Evolutionary conservation across 2,797 vertebrate genomes (phyloP).

Genomic region (Propithecus deckenii): DNA sequence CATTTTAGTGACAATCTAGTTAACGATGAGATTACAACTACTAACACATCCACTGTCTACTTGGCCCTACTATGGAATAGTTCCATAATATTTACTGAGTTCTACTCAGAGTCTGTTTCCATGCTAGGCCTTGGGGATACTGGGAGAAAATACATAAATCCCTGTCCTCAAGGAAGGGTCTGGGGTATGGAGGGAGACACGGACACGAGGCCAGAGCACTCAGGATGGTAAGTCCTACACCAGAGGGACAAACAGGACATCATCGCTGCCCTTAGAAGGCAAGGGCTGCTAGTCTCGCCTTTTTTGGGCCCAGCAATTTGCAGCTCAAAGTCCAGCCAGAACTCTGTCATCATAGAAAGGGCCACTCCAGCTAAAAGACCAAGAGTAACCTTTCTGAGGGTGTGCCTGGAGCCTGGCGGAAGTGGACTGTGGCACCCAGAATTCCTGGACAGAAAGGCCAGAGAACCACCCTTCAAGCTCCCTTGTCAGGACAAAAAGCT

Average conservation of each 20-base stretch:
- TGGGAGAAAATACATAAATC: neutral
- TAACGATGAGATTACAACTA: neutral
- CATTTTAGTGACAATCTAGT: neutral
- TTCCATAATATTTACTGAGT: neutral
- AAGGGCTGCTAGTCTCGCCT: neutral
- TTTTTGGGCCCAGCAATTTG: neutral
- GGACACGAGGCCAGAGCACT: neutral
- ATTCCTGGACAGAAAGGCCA: neutral
- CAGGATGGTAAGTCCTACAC: neutral
- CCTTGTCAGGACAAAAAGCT: neutral
- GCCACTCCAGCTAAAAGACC: neutral
- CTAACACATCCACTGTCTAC: neutral
- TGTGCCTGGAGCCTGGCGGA: neutral
- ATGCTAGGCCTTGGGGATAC: neutral
- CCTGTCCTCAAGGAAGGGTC: neutral
- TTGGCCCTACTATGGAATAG: neutral
- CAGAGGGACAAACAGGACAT: neutral
- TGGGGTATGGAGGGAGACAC: neutral
- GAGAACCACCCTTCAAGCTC: neutral
- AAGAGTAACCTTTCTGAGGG: conserved; percentile 27
- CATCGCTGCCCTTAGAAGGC: neutral
- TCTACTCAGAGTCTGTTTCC: neutral
- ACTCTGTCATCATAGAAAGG: conserved; percentile 13
- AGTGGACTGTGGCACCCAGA: neutral
- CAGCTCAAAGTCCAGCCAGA: conserved; percentile 16